A percentile compares a stretch with the other conserved stretches of the same genome.
Evolutionary conservation across 2,113 vertebrate genomes (phyloP).

Genomic region (Fregata magnificens): DNA sequence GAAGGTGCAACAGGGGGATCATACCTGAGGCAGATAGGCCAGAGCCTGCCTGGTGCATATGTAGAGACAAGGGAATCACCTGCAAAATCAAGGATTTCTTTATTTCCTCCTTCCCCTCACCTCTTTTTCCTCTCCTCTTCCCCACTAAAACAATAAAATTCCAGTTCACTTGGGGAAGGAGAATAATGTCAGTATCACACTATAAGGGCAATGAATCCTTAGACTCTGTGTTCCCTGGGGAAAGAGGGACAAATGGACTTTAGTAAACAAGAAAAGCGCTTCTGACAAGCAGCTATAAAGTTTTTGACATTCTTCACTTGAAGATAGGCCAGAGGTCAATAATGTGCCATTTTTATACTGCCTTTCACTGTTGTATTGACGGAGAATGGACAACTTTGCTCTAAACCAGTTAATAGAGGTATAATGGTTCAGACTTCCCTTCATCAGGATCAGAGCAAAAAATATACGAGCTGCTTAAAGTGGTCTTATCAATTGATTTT

Average conservation of each 20-base stretch:
- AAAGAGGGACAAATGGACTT: neutral
- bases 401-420: neutral
- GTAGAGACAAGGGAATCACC: neutral
- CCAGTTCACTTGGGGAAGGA: neutral
- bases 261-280: neutral
- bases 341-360: neutral
- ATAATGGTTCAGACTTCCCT: neutral
- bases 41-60: neutral
- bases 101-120: neutral
- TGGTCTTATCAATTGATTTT: neutral
- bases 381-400: neutral
- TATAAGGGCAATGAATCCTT: neutral
- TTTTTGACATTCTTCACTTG: neutral
- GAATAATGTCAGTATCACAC: neutral
- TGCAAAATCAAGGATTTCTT: neutral
- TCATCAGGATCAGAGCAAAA: neutral
- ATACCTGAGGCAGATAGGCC: neutral
- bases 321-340: neutral
- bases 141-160: neutral
- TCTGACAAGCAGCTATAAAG: neutral
- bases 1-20: neutral
- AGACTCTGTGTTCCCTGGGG: neutral
- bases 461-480: neutral
- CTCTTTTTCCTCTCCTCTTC: neutral
- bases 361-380: neutral